Percentiles rank a stretch among this genome's conserved stretches.
These are phyloP conservation scores for Raja brachyura DNA, from an alignment of 2,113 vertebrate species.

Conservation along the genomic window DNA sequence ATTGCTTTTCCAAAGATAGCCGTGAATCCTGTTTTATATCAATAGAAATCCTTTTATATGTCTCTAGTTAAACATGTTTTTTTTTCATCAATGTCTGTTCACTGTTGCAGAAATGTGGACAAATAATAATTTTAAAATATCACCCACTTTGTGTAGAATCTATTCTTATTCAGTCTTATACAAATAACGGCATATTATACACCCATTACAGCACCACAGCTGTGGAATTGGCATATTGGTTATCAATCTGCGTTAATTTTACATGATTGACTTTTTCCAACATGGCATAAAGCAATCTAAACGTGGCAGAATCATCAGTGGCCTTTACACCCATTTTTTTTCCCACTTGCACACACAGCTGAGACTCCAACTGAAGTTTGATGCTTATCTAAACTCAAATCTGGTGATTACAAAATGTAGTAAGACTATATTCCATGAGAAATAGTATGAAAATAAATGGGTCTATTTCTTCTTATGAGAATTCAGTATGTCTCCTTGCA, in stretches of 20 bases:
- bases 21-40: not conserved
- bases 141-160: not conserved
- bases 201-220: not conserved
- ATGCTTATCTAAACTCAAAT: not conserved
- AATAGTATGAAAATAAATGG: slow-evolving; percentile 13
- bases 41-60: not conserved
- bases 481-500: not conserved
- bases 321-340: not conserved
- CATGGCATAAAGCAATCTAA: slow-evolving; percentile 2
- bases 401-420: not conserved
- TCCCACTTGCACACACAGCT: slow-evolving; percentile 3
- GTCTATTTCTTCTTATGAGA: not conserved
- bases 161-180: not conserved
- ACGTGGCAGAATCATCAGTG: slow-evolving; percentile 16
- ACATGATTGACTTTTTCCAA: slow-evolving; percentile 29
- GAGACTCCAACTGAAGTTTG: slow-evolving; percentile 1
- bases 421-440: not conserved
- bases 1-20: not conserved
- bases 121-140: not conserved
- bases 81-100: not conserved
- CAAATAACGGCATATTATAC: not conserved
- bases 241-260: slow-evolving; percentile 37
- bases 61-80: not conserved
- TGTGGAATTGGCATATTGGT: slow-evolving; percentile 14
- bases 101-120: not conserved